Conservation (phyloP, 2,888 invertebrate genomes). For the Parnassius apollo region DNA sequence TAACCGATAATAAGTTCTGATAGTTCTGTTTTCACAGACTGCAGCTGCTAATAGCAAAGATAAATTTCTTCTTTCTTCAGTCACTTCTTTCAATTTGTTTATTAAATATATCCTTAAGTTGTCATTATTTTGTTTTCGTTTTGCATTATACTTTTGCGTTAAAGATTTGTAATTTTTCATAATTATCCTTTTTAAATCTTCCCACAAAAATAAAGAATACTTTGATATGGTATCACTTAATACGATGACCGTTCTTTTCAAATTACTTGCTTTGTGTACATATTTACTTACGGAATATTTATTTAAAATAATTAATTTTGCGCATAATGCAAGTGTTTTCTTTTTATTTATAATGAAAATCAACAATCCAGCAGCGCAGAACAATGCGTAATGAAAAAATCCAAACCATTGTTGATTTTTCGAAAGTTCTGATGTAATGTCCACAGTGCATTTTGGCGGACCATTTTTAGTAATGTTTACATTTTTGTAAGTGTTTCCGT, state of each 20-base stretch:
- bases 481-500: constrained; percentile 7
- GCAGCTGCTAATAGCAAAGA: constrained; percentile 54
- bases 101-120: constrained; percentile 46
- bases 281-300: constrained; percentile 27
- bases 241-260: constrained; percentile 38
- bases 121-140: constrained; percentile 31
- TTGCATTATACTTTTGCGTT: constrained; percentile 1
- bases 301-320: constrained; percentile 40
- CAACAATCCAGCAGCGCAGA: constrained; percentile 52
- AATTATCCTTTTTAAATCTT: constrained; percentile 21
- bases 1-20: constrained; percentile 54
- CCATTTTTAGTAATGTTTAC: background rate
- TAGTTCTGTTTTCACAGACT: constrained; percentile 61
- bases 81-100: constrained; percentile 54
- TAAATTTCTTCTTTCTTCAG: constrained; percentile 55
- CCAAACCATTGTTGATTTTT: constrained; percentile 13
- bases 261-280: constrained; percentile 27
- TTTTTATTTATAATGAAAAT: constrained; percentile 52
- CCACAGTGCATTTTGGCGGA: constrained; percentile 2
- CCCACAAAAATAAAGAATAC: constrained; percentile 33
- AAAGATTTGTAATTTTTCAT: too few species aligned
- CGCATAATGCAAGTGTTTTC: constrained; percentile 42
- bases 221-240: constrained; percentile 35
- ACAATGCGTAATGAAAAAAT: constrained; percentile 48
- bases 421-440: constrained; percentile 13